Conservation (phyloP, 2,113 vertebrate genomes). For the Eretmochelys imbricata region DNA sequence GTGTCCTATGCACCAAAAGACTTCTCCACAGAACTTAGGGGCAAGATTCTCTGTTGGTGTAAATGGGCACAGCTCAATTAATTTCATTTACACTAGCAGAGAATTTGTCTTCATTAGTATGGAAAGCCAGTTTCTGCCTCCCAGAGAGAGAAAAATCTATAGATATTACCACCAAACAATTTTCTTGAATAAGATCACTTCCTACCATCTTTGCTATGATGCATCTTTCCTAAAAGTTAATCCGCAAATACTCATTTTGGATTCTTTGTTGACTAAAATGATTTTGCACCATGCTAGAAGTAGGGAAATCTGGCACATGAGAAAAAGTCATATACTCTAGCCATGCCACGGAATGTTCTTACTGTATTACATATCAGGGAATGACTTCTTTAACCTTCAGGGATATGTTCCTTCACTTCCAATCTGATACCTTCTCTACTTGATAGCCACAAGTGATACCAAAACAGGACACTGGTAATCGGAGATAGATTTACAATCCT, state of each 20-base stretch:
- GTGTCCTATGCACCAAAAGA: neutral
- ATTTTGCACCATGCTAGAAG: neutral
- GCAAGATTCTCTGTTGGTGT: neutral
- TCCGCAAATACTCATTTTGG: neutral
- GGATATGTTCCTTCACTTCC: neutral
- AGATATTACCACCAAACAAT: neutral
- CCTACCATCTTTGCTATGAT: neutral
- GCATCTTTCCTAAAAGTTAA: neutral
- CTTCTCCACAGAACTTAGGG: fast-evolving
- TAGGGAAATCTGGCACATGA: neutral
- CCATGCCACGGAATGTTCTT: neutral
- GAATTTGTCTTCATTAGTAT: neutral
- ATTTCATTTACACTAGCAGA: neutral
- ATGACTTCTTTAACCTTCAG: neutral
- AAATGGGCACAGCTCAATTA: neutral
- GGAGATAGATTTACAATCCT: neutral
- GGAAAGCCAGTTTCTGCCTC: neutral
- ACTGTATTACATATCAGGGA: neutral
- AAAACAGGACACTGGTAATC: neutral
- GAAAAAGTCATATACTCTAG: neutral
- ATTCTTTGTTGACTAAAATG: neutral
- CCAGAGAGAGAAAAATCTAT: neutral
- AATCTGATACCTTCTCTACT: neutral
- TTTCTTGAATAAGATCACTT: neutral
- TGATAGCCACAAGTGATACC: neutral